Evolutionary conservation across 37 sponge, comb jelly and placozoan genomes (phyloP).

Genomic region (Cladorhizidae sp.): DNA sequence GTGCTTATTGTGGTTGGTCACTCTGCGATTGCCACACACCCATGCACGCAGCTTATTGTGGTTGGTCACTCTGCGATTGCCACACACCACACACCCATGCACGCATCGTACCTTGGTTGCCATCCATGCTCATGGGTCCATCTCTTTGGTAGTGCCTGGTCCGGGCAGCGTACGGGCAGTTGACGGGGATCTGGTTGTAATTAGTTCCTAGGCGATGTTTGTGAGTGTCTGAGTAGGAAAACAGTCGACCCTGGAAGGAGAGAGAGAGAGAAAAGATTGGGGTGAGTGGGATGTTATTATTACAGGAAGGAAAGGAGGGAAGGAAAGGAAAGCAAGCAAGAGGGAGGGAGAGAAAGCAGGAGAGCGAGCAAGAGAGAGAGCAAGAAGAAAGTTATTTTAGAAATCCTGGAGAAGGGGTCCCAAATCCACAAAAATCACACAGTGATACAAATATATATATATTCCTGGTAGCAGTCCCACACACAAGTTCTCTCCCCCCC

Average conservation of each 20-base stretch:
- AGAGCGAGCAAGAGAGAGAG: not conserved
- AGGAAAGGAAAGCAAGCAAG: not conserved
- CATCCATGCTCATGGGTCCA: conserved; percentile 74
- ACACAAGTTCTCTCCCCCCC: too few relatives aligned
- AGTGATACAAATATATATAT: too few relatives aligned
- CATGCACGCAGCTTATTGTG: too few relatives aligned
- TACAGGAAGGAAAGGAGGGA: not conserved
- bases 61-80: too few relatives aligned
- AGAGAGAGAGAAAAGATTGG: not conserved
- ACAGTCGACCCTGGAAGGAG: conserved; percentile 73
- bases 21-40: too few relatives aligned
- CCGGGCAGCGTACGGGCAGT: conserved; percentile 74
- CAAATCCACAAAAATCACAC: too few relatives aligned
- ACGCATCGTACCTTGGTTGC: conserved; percentile 75
- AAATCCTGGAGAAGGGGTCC: too few relatives aligned
- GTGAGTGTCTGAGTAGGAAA: conserved; percentile 86
- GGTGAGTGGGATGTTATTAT: not conserved
- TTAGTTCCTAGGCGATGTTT: conserved; percentile 85
- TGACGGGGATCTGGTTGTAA: conserved; percentile 84
- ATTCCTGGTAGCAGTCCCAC: too few relatives aligned
- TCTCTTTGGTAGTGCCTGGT: conserved; percentile 83
- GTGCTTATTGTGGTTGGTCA: too few relatives aligned
- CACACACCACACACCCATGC: too few relatives aligned
- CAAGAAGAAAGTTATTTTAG: too few relatives aligned
- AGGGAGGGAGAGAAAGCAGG: not conserved